phyloP scores from a whole-genome alignment of 1,140 invertebrate species.

The Micrasema minimum region DNA sequence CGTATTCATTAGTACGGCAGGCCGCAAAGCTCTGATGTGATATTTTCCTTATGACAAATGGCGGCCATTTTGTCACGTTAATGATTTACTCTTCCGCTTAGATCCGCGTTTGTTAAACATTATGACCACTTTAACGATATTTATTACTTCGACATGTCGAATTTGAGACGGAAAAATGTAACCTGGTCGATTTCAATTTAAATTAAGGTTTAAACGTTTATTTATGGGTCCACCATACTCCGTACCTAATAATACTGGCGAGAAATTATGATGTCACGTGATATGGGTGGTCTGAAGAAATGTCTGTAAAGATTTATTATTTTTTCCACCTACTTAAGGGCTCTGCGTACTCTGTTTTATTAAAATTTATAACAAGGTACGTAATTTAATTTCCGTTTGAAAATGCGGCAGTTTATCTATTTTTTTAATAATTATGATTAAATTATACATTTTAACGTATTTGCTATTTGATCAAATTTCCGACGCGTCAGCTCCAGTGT shows the following conservation, averaged over 20 bases:
- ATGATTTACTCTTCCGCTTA: slow-evolving; percentile 54
- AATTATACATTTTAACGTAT: too few relatives aligned
- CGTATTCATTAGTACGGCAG: slow-evolving; percentile 49
- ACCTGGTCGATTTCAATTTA: slow-evolving; percentile 24
- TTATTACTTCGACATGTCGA: slow-evolving; percentile 29
- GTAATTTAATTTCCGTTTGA: too few relatives aligned
- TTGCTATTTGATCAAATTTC: too few relatives aligned
- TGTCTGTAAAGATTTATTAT: slow-evolving; percentile 7
- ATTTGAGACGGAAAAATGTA: slow-evolving; percentile 29
- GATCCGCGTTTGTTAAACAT: slow-evolving; percentile 52
- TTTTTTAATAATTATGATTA: too few relatives aligned
- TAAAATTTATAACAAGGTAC: too few relatives aligned
- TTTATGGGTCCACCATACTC: slow-evolving; percentile 5
- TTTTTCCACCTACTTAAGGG: too few relatives aligned
- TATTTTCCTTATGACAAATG: slow-evolving; percentile 52
- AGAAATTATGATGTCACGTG: slow-evolving; percentile 16
- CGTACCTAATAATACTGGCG: neutral
- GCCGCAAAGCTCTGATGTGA: slow-evolving; percentile 22
- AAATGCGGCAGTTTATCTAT: too few relatives aligned
- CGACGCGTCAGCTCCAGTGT: too few relatives aligned
- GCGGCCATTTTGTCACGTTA: slow-evolving; percentile 51
- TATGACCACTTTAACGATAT: slow-evolving; percentile 44
- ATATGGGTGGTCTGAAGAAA: slow-evolving; percentile 22
- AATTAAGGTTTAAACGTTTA: slow-evolving; percentile 30
- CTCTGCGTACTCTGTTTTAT: too few relatives aligned